Base-by-base conservation (phyloP, 2,113 vertebrate genomes). In the Sceloporus tristichus region DNA sequence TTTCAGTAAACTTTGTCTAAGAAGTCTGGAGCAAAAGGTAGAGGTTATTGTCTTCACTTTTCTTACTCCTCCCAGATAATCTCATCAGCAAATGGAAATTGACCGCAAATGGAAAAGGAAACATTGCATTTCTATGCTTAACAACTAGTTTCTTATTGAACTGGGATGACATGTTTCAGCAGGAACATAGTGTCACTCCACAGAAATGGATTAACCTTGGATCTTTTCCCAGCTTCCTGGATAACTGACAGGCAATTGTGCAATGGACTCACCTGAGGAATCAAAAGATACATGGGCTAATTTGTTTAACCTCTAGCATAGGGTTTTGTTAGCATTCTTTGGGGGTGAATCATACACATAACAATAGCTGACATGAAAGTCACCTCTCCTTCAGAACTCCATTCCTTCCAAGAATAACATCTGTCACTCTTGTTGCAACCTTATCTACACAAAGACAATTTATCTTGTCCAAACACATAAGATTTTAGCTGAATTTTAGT, bases 321-420 rank as follows among this genome's bases (percentile, higher is more conserved):
- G 29, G 59, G 83, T 56, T 65, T 82, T 65, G 71, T 87, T 80
- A 79, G 88, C 9, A 11, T 83, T 87, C 88, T 89, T 79, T 71
- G 81, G 82, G 75, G 53, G 73, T 90, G 4, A 87, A 82, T 86
- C 88, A 77, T 23, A 48, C 0, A 0, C 87, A 62, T n/a, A 91
- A 54, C 34, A 87, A 5, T 14, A 59, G n/a, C 54, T 79, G 77
- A 88, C 86, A 74, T 88, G 65, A 21, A 86, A 92, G 23, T 83
- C 76, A 86, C 4, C 16, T 3, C 82, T 42, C 62, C 42, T 71
- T 5, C 1, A 90, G 56, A 11, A 88, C 23, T 65, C 23, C 59
- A 82, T 27, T 25, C 11, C 66, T 87, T 40, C 27, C 38, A 77
- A 84, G 53, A 85, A 85, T 1, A 91, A 88, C 38, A 65, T 75